Evolutionary conservation across 2,888 invertebrate genomes (phyloP), one percentile per base, ranked within the genome.

Genomic region (Thecophora atra): DNA sequence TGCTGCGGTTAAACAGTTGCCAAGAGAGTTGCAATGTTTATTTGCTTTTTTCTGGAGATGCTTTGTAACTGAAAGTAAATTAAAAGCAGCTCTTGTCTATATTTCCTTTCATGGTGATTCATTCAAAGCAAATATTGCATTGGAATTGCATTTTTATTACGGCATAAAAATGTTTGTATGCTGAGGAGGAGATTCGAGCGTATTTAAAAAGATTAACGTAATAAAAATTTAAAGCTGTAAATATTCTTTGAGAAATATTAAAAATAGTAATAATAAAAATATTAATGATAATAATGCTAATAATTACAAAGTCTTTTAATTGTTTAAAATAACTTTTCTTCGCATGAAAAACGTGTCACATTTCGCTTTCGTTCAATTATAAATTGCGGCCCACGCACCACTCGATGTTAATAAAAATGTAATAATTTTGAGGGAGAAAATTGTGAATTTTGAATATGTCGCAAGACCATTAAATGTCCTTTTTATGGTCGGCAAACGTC

Each of bases 391-490:
- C 68, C 13, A 52, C 11, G 7, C 56, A 58, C 51, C 65, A 65
- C 67, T 68, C 24, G 58, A 17, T 21, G 37, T 58, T 58, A 68
- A 68, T 68, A 68, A 68, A 68, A 68, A 44, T 52, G 68, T 68
- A 56, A 68, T 68, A 37, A 37, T 37, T 11, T 68, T 56, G 42
- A 17, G 24, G 44, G 56, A 44, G 15, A 68, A 68, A 68, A 42
- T 44, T 58, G 68, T 21, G 37, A 68, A 68, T 68, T 58, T n/a
- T 68, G 58, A 68, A 68, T 68, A 68, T 68, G 8, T 56, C 52
- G 42, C 28, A 67, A 42, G 8, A 30, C 28, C 13, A 17, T 21
- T n/a, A n/a, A 56, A n/a, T 15, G 56, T 17, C 17, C 62, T 28
- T 62, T 28, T 28, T 28, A 54, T 66, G 66, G 24, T 8, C 54